Percentiles rank a stretch among this genome's conserved stretches.
phyloP scores from a whole-genome alignment of 1,140 invertebrate species.

The Drosophila dunni region DNA sequence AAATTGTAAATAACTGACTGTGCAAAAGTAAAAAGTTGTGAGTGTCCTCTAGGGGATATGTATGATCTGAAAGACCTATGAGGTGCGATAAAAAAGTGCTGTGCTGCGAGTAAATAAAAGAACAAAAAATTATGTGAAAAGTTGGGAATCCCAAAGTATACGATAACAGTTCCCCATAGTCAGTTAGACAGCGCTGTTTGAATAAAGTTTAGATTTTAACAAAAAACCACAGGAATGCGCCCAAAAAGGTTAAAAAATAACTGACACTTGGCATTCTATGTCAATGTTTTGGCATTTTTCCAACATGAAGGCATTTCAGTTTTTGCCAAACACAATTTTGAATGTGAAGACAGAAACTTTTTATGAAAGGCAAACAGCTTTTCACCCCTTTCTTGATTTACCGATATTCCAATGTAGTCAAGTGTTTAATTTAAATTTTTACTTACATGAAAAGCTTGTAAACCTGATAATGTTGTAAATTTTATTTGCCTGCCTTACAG shows the following conservation, averaged over 20 bases:
- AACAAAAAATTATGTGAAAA: constrained; percentile 37
- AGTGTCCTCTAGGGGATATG: too few species aligned
- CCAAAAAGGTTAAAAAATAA: constrained; percentile 20
- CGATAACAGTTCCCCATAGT: constrained; percentile 41
- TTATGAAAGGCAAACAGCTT: constrained; percentile 26
- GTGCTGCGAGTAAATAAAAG: not conserved
- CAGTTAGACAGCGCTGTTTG: not conserved
- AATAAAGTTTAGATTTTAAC: constrained; percentile 21
- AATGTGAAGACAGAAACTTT: constrained; percentile 30
- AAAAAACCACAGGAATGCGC: constrained; percentile 22
- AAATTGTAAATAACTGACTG: constrained; percentile 16
- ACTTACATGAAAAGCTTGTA: too few species aligned
- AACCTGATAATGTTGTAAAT: too few species aligned
- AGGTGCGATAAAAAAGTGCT: constrained; percentile 23
- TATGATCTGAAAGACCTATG: too few species aligned
- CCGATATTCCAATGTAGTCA: constrained; percentile 29
- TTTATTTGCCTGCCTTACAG: too few species aligned
- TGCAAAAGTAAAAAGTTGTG: too few species aligned
- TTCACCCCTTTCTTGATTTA: constrained; percentile 12
- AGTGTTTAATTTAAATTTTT: too few species aligned
- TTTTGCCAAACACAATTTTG: too few species aligned
- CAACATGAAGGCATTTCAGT: not conserved
- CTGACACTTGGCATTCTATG: constrained; percentile 35
- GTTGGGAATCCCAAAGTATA: constrained; percentile 32
- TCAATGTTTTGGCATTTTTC: constrained; percentile 30